Percentiles rank a stretch among this genome's conserved stretches.
Conservation (phyloP, 2,113 vertebrate species). For the Oryzias curvinotus region DNA sequence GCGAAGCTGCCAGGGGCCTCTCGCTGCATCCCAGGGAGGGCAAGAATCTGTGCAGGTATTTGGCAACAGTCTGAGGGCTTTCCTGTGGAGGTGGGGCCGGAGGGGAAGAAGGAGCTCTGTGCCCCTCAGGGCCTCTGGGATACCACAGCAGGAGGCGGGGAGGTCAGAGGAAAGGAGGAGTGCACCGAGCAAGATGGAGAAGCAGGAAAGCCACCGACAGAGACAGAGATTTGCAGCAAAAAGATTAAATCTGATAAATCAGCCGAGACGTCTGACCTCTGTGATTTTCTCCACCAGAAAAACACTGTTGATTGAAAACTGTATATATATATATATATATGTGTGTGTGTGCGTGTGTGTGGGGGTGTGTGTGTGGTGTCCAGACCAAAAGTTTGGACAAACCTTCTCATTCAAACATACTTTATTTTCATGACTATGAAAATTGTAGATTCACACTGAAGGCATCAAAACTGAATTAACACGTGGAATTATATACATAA, state of each 20-base stretch:
- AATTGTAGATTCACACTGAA: too few relatives aligned
- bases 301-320: too few relatives aligned
- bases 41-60: constrained; percentile 48
- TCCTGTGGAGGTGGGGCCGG: constrained; percentile 56
- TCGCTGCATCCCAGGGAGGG: constrained; percentile 8
- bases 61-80: constrained; percentile 56
- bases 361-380: too few relatives aligned
- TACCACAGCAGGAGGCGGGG: constrained; percentile 44
- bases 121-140: constrained; percentile 50
- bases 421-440: too few relatives aligned
- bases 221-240: neutral
- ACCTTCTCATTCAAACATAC: too few relatives aligned
- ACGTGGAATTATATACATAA: too few relatives aligned
- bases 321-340: too few relatives aligned
- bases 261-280: neutral
- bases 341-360: too few relatives aligned
- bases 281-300: too few relatives aligned
- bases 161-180: constrained; percentile 34
- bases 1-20: constrained; percentile 43
- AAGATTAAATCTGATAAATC: neutral
- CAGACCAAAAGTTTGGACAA: too few relatives aligned
- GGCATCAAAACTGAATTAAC: too few relatives aligned
- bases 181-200: neutral
- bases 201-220: neutral
- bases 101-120: constrained; percentile 33